phyloP scores from a whole-genome alignment of 2,888 invertebrate species.

The Chydorus sphaericus region DNA sequence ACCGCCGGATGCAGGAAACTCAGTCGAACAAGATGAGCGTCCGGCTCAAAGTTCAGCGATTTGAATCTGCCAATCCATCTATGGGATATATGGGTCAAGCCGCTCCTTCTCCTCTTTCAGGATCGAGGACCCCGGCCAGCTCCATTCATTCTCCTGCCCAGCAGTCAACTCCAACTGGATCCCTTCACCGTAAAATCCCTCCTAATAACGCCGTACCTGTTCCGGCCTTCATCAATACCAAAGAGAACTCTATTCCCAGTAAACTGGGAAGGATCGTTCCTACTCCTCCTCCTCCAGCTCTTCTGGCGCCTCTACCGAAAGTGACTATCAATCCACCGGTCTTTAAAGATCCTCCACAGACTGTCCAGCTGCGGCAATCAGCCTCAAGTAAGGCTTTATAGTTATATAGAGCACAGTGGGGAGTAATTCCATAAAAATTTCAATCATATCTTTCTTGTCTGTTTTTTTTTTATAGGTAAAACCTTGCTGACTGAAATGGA shows the following conservation, averaged over 20 bases:
- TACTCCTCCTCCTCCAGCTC: background rate
- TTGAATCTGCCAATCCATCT: slow-evolving; percentile 3
- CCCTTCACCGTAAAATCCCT: too few species aligned
- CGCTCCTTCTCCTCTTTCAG: background rate
- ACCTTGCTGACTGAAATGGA: background rate
- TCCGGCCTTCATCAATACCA: background rate
- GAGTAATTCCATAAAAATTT: too few species aligned
- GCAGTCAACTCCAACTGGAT: background rate
- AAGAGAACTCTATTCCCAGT: too few species aligned
- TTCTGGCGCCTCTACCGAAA: background rate
- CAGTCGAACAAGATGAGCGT: slow-evolving; percentile 12
- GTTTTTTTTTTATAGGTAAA: background rate
- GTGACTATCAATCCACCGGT: background rate
- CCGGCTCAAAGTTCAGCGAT: slow-evolving; percentile 11
- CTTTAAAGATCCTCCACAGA: background rate
- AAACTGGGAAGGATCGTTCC: background rate
- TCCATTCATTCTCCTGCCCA: background rate
- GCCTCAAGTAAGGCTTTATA: background rate
- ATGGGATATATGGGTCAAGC: background rate
- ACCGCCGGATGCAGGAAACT: slow-evolving; percentile 7
- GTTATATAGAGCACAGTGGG: too few species aligned
- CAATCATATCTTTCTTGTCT: too few species aligned
- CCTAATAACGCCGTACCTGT: background rate
- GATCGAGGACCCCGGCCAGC: too few species aligned
- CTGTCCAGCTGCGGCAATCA: background rate